Percentiles rank a stretch among this genome's conserved stretches.
phyloP scores from a whole-genome alignment of 1,140 invertebrate species.

The Micrasema longulum region DNA sequence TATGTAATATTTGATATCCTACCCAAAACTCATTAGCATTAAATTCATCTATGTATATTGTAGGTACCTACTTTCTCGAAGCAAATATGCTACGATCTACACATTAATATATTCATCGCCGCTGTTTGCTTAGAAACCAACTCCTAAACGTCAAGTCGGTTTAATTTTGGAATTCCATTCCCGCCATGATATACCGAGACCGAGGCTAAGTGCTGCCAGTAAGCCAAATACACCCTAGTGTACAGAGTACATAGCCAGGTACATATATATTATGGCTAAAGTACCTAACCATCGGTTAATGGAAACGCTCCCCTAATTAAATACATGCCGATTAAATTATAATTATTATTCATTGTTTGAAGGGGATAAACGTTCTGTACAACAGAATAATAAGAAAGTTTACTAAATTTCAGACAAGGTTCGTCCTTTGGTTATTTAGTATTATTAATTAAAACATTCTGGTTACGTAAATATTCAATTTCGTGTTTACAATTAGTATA shows the following conservation, averaged over 20 bases:
- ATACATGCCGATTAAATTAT: conserved; percentile 28
- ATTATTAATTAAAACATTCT: too few species aligned
- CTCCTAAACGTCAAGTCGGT: conserved; percentile 39
- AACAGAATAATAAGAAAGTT: too few species aligned
- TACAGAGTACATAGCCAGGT: not conserved
- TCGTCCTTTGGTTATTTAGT: too few species aligned
- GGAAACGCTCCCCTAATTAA: conserved; percentile 28
- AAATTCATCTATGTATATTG: too few species aligned
- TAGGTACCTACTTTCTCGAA: not conserved
- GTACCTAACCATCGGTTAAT: conserved; percentile 9
- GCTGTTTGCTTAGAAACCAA: conserved; percentile 28
- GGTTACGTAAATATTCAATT: too few species aligned
- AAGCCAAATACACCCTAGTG: conserved; percentile 17
- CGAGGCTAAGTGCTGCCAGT: conserved; percentile 34
- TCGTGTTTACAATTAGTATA: too few species aligned
- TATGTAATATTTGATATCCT: too few species aligned
- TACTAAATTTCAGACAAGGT: too few species aligned
- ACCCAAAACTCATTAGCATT: too few species aligned
- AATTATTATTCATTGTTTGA: conserved; percentile 22
- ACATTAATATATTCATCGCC: conserved; percentile 41
- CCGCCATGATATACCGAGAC: conserved; percentile 35
- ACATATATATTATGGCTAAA: not conserved
- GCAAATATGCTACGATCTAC: too few species aligned
- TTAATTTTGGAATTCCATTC: conserved; percentile 44
- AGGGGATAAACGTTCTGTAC: too few species aligned